Percentiles rank a stretch among this genome's conserved stretches.
These are phyloP conservation scores for Dryadula phaetusa DNA, from an alignment of 2,888 invertebrate species.

Conservation along the genomic window DNA sequence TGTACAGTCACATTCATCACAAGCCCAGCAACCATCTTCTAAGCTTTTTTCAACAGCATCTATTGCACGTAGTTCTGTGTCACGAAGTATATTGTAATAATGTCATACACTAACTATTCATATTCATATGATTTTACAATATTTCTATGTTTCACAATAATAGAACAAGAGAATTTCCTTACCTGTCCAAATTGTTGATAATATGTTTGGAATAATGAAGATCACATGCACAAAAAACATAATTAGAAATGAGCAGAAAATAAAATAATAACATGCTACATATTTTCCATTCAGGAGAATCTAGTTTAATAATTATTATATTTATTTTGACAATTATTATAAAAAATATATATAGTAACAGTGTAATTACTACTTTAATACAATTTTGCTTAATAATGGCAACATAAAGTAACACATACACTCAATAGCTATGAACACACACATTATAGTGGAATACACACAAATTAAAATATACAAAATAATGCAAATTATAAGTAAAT, in stretches of 20 bases:
- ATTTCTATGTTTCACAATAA: neutral
- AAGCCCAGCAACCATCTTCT: conserved; percentile 75
- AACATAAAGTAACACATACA: conserved; percentile 14
- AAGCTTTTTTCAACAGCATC: conserved; percentile 31
- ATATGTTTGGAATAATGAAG: neutral
- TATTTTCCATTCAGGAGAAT: conserved; percentile 5
- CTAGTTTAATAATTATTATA: no score
- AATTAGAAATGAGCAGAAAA: neutral
- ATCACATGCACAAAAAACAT: conserved; percentile 18
- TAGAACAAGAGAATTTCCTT: conserved; percentile 5
- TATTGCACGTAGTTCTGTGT: conserved; percentile 24
- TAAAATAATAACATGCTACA: conserved; percentile 2
- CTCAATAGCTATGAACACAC: conserved; percentile 76
- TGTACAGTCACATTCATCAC: conserved; percentile 87
- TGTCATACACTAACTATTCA: neutral
- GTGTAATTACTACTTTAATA: neutral
- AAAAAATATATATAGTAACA: conserved; percentile 2
- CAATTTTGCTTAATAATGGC: neutral
- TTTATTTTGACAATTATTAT: no score
- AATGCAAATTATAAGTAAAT: conserved; percentile 41
- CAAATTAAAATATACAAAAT: conserved; percentile 34
- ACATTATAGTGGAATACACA: conserved; percentile 45
- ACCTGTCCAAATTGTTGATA: conserved; percentile 4
- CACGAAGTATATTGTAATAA: conserved; percentile 15
- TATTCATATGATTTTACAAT: neutral